phyloP scores from a whole-genome alignment of 2,888 invertebrate species.

The Dicycla oo region DNA sequence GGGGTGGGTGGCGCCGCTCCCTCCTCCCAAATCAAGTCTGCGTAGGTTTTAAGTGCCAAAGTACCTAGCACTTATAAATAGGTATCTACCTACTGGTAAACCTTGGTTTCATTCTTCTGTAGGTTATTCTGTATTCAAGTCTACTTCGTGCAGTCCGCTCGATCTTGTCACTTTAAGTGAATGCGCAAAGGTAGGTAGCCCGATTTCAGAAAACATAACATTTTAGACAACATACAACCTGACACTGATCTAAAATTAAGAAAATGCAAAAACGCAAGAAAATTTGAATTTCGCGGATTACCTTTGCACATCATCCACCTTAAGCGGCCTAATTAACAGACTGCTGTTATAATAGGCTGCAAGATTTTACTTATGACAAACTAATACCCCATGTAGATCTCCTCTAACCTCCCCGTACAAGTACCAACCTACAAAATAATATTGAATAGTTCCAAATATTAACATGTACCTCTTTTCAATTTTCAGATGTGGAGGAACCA shows the following conservation, averaged over 20 bases:
- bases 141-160: too few species aligned
- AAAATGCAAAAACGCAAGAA: too few species aligned
- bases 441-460: neutral
- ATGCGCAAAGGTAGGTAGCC: too few species aligned
- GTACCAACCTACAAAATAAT: neutral
- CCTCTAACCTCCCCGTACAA: neutral
- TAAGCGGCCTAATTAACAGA: neutral
- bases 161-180: too few species aligned
- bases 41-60: neutral
- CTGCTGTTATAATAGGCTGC: neutral
- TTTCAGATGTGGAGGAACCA: slow-evolving; percentile 37
- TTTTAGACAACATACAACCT: too few species aligned
- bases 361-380: neutral
- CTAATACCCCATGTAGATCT: too few species aligned
- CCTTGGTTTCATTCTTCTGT: too few species aligned
- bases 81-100: too few species aligned
- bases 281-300: too few species aligned
- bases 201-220: too few species aligned
- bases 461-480: neutral
- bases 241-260: too few species aligned
- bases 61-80: neutral
- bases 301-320: neutral
- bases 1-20: neutral
- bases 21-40: neutral
- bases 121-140: too few species aligned